These are phyloP conservation scores for Numida meleagris DNA, from an alignment of 2,113 vertebrate genomes.

Conservation along the genomic window DNA sequence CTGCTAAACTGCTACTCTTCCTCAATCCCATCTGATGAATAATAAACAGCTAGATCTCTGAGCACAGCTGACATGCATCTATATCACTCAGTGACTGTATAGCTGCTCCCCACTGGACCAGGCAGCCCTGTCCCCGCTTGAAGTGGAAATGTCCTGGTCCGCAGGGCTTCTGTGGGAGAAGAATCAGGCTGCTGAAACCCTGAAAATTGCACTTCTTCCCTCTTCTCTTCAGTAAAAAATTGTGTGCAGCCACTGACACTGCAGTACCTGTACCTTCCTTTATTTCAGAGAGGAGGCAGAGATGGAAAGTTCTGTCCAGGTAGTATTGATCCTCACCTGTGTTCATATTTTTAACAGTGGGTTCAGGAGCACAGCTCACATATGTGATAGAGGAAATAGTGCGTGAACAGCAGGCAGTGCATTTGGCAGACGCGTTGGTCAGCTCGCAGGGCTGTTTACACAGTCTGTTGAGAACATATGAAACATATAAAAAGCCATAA, in stretches of 20 bases:
- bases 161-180: neutral
- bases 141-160: neutral
- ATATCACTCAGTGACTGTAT: accelerated
- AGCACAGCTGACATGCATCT: neutral
- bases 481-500: neutral
- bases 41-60: neutral
- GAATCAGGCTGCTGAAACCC: neutral
- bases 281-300: neutral
- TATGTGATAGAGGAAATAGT: neutral
- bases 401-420: neutral
- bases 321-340: neutral
- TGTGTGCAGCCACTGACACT: neutral
- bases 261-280: neutral
- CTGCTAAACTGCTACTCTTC: neutral
- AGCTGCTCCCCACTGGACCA: neutral
- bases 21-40: neutral
- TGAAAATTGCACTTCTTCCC: neutral
- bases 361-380: neutral
- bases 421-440: neutral
- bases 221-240: neutral
- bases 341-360: neutral
- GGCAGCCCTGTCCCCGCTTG: neutral
- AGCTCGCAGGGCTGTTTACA: neutral
- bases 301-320: neutral
- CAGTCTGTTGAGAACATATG: neutral